Evolutionary conservation across 2,888 invertebrate genomes (phyloP), one percentile per base, ranked within the genome.

Genomic region (Thecophora atra): DNA sequence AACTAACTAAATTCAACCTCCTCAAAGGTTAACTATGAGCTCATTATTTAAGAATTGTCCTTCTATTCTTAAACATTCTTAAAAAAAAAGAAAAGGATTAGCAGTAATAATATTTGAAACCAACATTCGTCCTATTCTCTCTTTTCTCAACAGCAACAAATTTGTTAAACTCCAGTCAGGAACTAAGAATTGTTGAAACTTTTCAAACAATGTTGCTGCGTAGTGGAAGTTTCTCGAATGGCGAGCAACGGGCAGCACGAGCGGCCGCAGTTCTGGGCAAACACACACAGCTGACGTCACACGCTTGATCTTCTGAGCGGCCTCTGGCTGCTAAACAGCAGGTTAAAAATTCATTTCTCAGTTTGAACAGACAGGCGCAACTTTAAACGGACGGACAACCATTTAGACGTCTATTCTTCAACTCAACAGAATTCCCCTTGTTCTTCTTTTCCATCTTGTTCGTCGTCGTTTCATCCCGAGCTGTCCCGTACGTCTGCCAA

Each of bases 401-500:
- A 51, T 19, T 52, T 21, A 13, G 37, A 66, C 30, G 28, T 30
- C 52, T 28, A 66, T 52, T 52, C 66, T 5, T 37, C 17, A 54
- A 21, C 52, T 44, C 37, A 37, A 6, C 11, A 11, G 7, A 8
- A 6, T 6, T 0, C 37, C 11, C 37, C 37, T 37, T 37, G 37
- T 11, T 37, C 37, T 1, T 37, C 37, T 11, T 37, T 37, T 37
- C 37, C 11, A 8, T 11, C 37, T 37, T 37, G 7, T 37, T 11
- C 37, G 6, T 37, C 37, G 7, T 37, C 11, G n/a, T n/a, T n/a
- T n/a, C n/a, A n/a, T n/a, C n/a, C n/a, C n/a, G n/a, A n/a, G n/a
- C 37, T 11, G 62, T 52, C 62, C 65, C 60, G 63, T 64, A 64
- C 77, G 5, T 47, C 47, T 75, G 78, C 78, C 77, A 78, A 77